Base-by-base conservation (phyloP, 2,797 vertebrate species). In the Momotus momota region DNA sequence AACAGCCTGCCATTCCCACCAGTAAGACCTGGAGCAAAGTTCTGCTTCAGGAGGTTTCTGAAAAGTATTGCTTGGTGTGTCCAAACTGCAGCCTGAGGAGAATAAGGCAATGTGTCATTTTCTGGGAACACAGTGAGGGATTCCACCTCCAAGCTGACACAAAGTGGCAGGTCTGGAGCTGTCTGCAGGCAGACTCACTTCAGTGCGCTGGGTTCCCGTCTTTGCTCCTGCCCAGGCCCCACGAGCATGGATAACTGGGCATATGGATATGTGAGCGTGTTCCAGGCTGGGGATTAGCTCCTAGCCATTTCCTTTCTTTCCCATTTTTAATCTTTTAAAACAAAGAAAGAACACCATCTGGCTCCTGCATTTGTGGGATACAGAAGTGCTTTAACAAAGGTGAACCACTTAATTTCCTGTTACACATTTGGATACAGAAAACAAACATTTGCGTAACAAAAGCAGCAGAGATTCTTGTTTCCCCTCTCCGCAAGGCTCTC, bases 271-370 rank as follows among this genome's bases (percentile, higher is more conserved):
- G 9, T 26, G 64, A 58, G 31, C 1, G 7, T 60, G 79, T 88
- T 94, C 65, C 49, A 77, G 81, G 62, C 48, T 81, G 80, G 74
- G 91, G 74, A 85, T 96, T 94, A 95, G 77, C 77, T 91, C 45
- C 69, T 92, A 57, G 61, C 72, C 71, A 22, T 77, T 86, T 79
- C 86, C 62, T 93, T 92, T 86, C 65, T 69, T 95, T 79, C 83
- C 72, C 72, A 54, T 96, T 94, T 96, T 96, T 93, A 94, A 95
- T 97, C 96, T 96, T 92, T 95, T 93, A 90, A 97, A 96, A 96
- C 83, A 96, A 97, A 97, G 94, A 94, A 83, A 40, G 54, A 80
- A 90, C 58, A 66, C 97, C 97, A 97, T 97, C 97, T 98, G 97
- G 87, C 94, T 97, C 73, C 31, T 71, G 72, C 87, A 31, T 85